Conservation (phyloP, 2,888 invertebrate species). For the Cheilosia vulpina region DNA sequence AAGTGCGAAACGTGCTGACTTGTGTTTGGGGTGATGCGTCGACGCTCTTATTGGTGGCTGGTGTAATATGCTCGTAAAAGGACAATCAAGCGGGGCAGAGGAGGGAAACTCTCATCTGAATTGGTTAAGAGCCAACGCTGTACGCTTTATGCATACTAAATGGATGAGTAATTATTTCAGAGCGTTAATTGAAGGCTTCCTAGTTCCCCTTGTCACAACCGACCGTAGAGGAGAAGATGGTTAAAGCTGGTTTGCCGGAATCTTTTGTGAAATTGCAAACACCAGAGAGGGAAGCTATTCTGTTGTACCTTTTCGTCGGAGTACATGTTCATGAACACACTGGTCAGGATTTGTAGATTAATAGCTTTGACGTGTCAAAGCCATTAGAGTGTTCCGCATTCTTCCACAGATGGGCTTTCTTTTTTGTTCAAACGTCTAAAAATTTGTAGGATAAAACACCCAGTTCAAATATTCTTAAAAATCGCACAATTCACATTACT, state of each 20-base stretch:
- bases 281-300: no score
- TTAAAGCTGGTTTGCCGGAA: neutral
- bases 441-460: no score
- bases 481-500: no score
- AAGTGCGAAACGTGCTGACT: constrained; percentile 64
- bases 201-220: neutral
- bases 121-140: constrained; percentile 46
- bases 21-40: constrained; percentile 2
- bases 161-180: constrained; percentile 43
- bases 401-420: no score
- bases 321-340: no score
- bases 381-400: no score
- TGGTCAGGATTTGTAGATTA: no score
- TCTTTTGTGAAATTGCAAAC: neutral
- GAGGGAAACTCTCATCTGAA: constrained; percentile 26
- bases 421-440: no score
- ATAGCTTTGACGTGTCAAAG: no score
- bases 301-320: no score
- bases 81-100: constrained; percentile 35
- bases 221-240: neutral
- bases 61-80: constrained; percentile 11
- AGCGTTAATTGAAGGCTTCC: constrained; percentile 51
- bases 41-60: neutral
- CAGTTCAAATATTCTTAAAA: no score
- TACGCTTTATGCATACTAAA: constrained; percentile 44